Base-by-base conservation (phyloP, 2,113 vertebrate species). In the Corythaixoides concolor region DNA sequence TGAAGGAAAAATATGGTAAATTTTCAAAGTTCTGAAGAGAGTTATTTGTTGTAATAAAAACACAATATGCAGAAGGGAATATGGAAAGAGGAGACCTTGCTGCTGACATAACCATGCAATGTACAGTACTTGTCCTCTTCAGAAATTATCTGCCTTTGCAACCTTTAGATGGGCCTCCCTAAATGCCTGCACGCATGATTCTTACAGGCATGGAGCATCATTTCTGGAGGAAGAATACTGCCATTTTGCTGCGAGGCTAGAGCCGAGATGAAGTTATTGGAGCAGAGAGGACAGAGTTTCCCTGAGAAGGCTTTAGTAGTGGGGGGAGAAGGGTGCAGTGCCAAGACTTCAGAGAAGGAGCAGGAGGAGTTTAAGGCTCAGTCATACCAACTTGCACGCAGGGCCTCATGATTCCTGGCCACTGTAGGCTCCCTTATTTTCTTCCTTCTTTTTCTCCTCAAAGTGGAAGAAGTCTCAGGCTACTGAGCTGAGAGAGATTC, bases 361-460 rank as follows among this genome's bases (percentile, higher is more conserved):
- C 33, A 45, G 45, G 58, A 16, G 15, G 32, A 30, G 7, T 30
- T 33, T 67, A 79, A 62, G 47, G 35, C 24, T 85, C 17, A 70
- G 21, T n/a, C 12, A 27, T 0, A 1, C 11, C 21, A 33, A 10
- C 47, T 62, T 78, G 41, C 30, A 32, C 1, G 0, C 7, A 49
- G 28, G 16, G 2, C 47, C 66, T 60, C 5, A 1, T 68, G 33
- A 41, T 55, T 64, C 9, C 33, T 2, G 3, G 6, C 26, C 80
- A 2, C 19, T 0, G 0, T 9, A 22, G 4, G 1, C 22, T 50
- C 6, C 21, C 8, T 60, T 39, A 9, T 11, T 67, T 75, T 35
- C 22, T 43, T 67, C 64, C 11, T 33, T 24, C 21, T 55, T 92
- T 56, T 26, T 83, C 9, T 12, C 5, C 5, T 76, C 8, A 9